phyloP scores from a whole-genome alignment of 1,140 invertebrate genomes.

The Cherax destructor region DNA sequence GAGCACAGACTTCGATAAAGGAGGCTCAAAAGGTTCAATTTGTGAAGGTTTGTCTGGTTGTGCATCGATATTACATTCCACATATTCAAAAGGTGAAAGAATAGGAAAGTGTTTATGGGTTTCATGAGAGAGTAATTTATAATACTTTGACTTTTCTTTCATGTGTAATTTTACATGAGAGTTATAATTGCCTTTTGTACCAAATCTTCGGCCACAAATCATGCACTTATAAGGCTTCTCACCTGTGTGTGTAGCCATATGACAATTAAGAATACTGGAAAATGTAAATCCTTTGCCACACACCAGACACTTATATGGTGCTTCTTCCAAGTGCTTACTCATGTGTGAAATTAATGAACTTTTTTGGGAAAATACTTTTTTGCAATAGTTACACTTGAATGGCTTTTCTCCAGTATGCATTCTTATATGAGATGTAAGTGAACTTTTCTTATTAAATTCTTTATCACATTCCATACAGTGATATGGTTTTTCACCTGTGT shows the following conservation, averaged over 20 bases:
- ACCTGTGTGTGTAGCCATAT: background rate
- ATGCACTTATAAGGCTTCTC: constrained; percentile 1
- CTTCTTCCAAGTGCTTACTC: background rate
- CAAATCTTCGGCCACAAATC: no score
- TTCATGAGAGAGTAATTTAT: no score
- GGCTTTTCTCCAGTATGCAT: background rate
- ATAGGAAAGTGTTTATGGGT: no score
- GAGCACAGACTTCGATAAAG: no score
- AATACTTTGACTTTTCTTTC: no score
- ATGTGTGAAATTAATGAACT: background rate
- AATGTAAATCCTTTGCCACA: constrained; percentile 22
- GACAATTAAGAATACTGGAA: background rate
- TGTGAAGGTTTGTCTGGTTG: no score
- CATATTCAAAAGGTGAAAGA: no score
- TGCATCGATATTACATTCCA: no score
- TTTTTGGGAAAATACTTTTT: background rate
- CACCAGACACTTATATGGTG: background rate
- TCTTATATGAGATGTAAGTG: background rate
- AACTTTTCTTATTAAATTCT: background rate
- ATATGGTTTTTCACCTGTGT: background rate
- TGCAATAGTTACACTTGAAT: constrained; percentile 2
- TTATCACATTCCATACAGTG: constrained; percentile 9
- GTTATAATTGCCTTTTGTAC: no score
- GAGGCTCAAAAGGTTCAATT: no score
- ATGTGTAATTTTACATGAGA: no score